Conservation (phyloP, 2,797 vertebrate species). For the Buphagus erythrorhynchus region DNA sequence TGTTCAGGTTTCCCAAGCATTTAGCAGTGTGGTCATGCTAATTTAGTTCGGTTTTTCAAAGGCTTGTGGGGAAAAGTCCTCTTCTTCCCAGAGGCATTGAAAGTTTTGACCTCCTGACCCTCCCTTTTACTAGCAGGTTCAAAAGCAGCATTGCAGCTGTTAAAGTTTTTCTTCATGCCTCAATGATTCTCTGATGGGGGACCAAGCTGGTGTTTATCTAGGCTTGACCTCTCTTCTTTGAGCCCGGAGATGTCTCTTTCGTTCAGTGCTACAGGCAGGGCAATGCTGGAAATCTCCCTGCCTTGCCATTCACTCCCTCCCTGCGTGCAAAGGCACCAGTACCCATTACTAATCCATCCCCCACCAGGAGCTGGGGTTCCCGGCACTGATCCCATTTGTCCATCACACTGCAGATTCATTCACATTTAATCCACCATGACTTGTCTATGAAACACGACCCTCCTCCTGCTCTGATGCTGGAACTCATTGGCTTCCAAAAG, state of each 20-base stretch:
- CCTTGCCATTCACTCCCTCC: neutral
- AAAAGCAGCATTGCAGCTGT: conserved; percentile 67
- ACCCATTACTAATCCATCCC: conserved; percentile 10
- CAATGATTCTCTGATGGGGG: conserved; percentile 10
- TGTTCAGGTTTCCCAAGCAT: conserved; percentile 30
- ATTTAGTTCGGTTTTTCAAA: conserved; percentile 64
- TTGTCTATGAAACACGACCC: neutral
- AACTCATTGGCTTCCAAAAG: neutral
- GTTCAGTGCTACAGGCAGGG: neutral
- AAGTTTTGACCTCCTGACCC: conserved; percentile 54
- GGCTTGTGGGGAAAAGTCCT: conserved; percentile 43
- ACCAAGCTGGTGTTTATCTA: conserved; percentile 53
- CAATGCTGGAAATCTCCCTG: neutral
- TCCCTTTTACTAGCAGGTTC: conserved; percentile 37
- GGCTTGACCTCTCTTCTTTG: conserved; percentile 43
- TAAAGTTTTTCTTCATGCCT: conserved; percentile 62
- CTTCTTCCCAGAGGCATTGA: conserved; percentile 50
- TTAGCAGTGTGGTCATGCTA: conserved; percentile 59
- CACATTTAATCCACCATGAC: conserved; percentile 5
- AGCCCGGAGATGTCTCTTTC: conserved; percentile 4
- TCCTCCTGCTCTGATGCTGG: neutral
- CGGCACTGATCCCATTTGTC: conserved; percentile 34
- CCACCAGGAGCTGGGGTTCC: neutral
- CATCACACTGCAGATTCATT: conserved; percentile 23
- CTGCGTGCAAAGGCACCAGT: neutral